These are phyloP conservation scores for Phengaris arion DNA, from an alignment of 2,888 invertebrate species.

Conservation along the genomic window DNA sequence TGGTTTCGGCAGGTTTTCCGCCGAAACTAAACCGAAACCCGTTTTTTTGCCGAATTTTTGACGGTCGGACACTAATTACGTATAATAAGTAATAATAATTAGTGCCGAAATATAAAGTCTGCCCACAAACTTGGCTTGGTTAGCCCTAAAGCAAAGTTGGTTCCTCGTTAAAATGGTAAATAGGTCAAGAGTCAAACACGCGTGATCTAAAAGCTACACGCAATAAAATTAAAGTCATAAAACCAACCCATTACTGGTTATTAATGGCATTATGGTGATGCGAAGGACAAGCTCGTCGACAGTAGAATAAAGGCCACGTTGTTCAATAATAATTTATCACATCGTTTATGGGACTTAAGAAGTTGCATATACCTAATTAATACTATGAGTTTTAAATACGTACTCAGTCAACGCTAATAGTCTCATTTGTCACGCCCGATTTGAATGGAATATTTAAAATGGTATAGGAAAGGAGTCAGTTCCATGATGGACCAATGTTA, in stretches of 20 bases:
- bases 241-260: slow-evolving; percentile 17
- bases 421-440: background rate
- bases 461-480: no score
- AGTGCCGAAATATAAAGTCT: background rate
- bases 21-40: no score
- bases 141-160: background rate
- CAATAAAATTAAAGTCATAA: slow-evolving; percentile 9
- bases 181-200: slow-evolving; percentile 12
- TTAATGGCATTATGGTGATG: slow-evolving; percentile 21
- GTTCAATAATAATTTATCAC: slow-evolving; percentile 6
- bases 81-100: background rate
- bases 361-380: background rate
- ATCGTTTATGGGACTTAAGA: background rate
- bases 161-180: background rate
- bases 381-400: background rate
- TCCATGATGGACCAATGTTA: no score
- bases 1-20: no score
- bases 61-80: no score
- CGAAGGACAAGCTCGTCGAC: slow-evolving; percentile 9
- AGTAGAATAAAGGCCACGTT: background rate
- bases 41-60: no score
- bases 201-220: slow-evolving; percentile 11
- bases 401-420: background rate
- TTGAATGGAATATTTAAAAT: background rate
- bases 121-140: background rate